Conservation (phyloP, 1,140 invertebrate genomes). For the Oppia nitens region DNA sequence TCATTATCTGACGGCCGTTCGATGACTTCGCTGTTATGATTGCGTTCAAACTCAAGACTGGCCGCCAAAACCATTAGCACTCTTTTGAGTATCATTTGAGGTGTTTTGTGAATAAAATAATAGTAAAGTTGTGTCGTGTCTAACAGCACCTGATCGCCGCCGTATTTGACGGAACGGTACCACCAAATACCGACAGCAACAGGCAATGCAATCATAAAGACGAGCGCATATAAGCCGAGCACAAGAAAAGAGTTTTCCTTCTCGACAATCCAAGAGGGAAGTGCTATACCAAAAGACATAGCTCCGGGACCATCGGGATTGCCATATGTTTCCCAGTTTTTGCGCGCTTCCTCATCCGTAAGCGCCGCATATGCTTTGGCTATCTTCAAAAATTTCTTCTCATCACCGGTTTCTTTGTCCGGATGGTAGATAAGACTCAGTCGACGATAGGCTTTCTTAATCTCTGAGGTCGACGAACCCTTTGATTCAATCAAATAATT, state of each 20-base stretch:
- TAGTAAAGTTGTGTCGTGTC: conserved; percentile 92
- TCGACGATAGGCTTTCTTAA: conserved; percentile 89
- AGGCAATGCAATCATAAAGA: conserved; percentile 94
- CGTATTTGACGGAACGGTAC: conserved; percentile 84
- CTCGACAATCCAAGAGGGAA: conserved; percentile 99
- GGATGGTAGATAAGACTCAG: conserved; percentile 87
- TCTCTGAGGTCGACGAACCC: conserved; percentile 65
- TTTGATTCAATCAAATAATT: conserved; percentile 25
- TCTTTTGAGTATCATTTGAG: conserved; percentile 77
- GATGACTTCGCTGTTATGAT: conserved; percentile 81
- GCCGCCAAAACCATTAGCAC: conserved; percentile 90
- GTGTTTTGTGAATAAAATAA: conserved; percentile 86
- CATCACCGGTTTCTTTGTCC: conserved; percentile 91
- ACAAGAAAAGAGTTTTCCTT: conserved; percentile 95
- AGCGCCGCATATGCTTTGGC: conserved; percentile 71
- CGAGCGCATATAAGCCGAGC: conserved; percentile 77
- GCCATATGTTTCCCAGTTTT: conserved; percentile 98
- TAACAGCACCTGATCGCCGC: conserved; percentile 56
- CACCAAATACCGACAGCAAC: conserved; percentile 92
- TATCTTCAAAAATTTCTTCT: conserved; percentile 91
- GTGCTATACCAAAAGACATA: conserved; percentile 95
- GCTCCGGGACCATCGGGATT: conserved; percentile 98
- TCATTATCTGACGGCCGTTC: conserved; percentile 84
- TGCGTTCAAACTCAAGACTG: conserved; percentile 86
- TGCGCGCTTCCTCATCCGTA: conserved; percentile 87